phyloP scores from a whole-genome alignment of 2,888 invertebrate species.

The Lagria hirta region DNA sequence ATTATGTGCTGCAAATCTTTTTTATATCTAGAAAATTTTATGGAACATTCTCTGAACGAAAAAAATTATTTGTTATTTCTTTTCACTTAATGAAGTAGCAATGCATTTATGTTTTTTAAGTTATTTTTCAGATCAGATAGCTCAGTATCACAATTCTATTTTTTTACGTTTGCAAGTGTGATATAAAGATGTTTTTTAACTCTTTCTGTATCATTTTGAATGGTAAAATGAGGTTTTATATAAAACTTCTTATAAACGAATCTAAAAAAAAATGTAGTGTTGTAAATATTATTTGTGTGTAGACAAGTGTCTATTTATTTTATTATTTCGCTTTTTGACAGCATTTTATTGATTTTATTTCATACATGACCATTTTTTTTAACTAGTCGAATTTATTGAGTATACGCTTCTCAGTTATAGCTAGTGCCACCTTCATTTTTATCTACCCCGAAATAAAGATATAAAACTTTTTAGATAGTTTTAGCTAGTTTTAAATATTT shows the following conservation, averaged over 20 bases:
- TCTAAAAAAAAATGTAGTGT: conserved; percentile 6
- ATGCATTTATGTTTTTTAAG: no score
- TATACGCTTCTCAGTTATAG: conserved; percentile 2
- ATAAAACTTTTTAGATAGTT: background rate
- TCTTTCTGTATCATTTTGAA: background rate
- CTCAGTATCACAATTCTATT: no score
- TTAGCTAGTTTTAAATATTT: conserved; percentile 1
- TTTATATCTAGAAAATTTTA: no score
- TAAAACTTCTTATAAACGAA: background rate
- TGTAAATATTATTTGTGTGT: conserved; percentile 8
- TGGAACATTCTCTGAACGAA: no score
- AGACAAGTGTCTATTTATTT: conserved; percentile 3
- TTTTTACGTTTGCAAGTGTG: no score
- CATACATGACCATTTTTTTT: no score
- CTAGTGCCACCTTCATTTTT: background rate
- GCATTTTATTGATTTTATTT: no score
- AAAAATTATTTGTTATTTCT: no score
- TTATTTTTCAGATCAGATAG: no score
- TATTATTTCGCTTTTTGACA: conserved; percentile 1
- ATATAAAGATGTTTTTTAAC: background rate
- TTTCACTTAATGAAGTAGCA: background rate
- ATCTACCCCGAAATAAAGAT: background rate
- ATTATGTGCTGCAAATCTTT: no score
- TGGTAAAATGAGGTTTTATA: conserved; percentile 1
- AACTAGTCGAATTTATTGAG: conserved; percentile 1